Evolutionary conservation across 2,113 vertebrate genomes (phyloP), one percentile per base, ranked within the genome.

Genomic region (Actinemys pallida): DNA sequence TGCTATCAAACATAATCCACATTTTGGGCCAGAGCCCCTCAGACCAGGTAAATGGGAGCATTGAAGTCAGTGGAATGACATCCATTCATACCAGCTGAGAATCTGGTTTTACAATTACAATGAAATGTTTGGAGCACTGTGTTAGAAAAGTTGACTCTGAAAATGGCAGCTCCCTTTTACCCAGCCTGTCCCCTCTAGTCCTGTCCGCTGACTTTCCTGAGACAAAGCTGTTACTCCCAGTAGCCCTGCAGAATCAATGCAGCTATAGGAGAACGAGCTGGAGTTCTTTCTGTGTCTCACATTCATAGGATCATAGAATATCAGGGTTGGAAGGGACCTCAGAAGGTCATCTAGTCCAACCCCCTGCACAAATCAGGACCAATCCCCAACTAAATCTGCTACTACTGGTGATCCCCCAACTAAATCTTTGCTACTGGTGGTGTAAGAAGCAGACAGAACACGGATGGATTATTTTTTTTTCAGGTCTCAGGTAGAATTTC

Each of bases 1-100:
- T 2, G 2, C 5, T 5, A 78, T 1, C 0, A 27, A 90, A 84
- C 83, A 42, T 1, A 1, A 13, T 0, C 0, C 0, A 19, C 42
- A 47, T 78, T 47, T 76, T 42, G 22, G 47, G 5, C 47, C 56
- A 62, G 25, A 57, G 11, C 7, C 25, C 45, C 25, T 45, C 39
- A 57, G 31, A 0, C 5, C 24, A 69, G 85, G 76, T 78, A 85
- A 5, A 1, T 49, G 53, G 1, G 10, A 92, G 42, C 50, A 72
- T 27, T 31, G 24, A 69, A 20, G 45, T 83, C 9, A 10, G 5
- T 12, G 56, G 49, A 75, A 22, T 31, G 65, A 42, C 22, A 76
- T 27, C 39, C 4, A 2, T 45, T 20, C 39, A 45, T 25, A 42
- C 11, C n/a, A 75, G 72, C 72, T 45, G 39, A 75, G 39, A 75